Conservation (phyloP, 2,888 invertebrate genomes). For the Macrosoma leucophasiata region DNA sequence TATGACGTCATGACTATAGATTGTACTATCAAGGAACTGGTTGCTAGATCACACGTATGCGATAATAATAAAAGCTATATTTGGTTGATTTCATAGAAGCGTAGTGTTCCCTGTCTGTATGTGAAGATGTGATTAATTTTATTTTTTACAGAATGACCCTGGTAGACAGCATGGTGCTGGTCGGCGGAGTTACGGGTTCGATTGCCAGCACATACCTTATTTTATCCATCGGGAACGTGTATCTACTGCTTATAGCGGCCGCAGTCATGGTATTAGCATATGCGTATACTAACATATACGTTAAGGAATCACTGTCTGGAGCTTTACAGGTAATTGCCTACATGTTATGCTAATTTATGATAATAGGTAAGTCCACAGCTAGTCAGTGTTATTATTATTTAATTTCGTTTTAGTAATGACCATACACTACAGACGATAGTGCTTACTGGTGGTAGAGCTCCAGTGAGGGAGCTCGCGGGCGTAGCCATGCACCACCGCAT, state of each 20-base stretch:
- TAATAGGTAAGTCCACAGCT: not conserved
- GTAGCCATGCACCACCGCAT: too few relatives aligned
- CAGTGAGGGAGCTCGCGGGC: too few relatives aligned
- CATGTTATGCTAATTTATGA: not conserved
- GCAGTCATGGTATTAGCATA: constrained; percentile 57
- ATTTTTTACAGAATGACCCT: constrained; percentile 75
- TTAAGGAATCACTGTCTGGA: constrained; percentile 70
- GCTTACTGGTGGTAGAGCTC: too few relatives aligned
- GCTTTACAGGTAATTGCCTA: constrained; percentile 43
- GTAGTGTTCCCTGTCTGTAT: too few relatives aligned
- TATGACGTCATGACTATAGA: too few relatives aligned
- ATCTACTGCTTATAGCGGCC: constrained; percentile 67
- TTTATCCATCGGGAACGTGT: constrained; percentile 67
- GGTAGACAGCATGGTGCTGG: constrained; percentile 74
- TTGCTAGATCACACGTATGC: too few relatives aligned
- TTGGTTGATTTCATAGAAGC: too few relatives aligned
- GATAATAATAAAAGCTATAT: too few relatives aligned
- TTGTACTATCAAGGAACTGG: too few relatives aligned
- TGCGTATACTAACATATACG: constrained; percentile 58
- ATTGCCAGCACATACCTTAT: constrained; percentile 77
- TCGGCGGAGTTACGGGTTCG: constrained; percentile 78
- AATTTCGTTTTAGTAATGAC: not conserved
- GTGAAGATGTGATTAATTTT: too few relatives aligned
- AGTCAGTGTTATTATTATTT: not conserved
- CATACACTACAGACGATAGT: too few relatives aligned